These are phyloP conservation scores for Contarinia nasturtii DNA, from an alignment of 1,140 invertebrate species.

Conservation along the genomic window DNA sequence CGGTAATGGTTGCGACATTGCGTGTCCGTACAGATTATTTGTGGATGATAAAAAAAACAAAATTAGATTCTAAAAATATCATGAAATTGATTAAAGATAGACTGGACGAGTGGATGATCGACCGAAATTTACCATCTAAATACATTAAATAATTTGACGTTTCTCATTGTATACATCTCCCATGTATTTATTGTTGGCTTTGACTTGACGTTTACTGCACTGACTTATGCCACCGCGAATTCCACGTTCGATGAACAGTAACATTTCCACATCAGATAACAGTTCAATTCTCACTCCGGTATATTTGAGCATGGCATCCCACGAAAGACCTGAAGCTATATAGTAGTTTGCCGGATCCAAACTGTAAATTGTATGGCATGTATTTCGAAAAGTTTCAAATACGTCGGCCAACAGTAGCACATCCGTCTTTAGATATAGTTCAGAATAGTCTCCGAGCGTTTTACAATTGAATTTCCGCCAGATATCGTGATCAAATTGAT, in stretches of 20 bases:
- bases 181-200: constrained; percentile 27
- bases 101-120: no score
- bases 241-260: constrained; percentile 21
- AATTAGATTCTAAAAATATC: no score
- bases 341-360: constrained; percentile 20
- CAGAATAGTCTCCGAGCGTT: constrained; percentile 22
- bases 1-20: constrained; percentile 26
- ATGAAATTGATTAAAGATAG: no score
- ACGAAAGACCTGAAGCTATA: constrained; percentile 16
- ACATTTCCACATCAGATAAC: constrained; percentile 24
- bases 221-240: constrained; percentile 22
- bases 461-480: constrained; percentile 24
- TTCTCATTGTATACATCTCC: constrained; percentile 16
- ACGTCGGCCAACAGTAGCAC: constrained; percentile 24
- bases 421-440: constrained; percentile 25
- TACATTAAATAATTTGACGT: constrained; percentile 16
- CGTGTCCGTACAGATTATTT: constrained; percentile 31
- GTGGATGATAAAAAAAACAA: no score
- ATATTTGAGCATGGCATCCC: constrained; percentile 22
- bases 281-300: constrained; percentile 26
- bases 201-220: constrained; percentile 20
- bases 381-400: constrained; percentile 26
- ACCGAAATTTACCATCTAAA: constrained; percentile 16
- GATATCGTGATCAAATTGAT: constrained; percentile 23
- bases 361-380: constrained; percentile 12